Evolutionary conservation across 2,113 vertebrate genomes (phyloP).

Genomic region (Heterotis niloticus): DNA sequence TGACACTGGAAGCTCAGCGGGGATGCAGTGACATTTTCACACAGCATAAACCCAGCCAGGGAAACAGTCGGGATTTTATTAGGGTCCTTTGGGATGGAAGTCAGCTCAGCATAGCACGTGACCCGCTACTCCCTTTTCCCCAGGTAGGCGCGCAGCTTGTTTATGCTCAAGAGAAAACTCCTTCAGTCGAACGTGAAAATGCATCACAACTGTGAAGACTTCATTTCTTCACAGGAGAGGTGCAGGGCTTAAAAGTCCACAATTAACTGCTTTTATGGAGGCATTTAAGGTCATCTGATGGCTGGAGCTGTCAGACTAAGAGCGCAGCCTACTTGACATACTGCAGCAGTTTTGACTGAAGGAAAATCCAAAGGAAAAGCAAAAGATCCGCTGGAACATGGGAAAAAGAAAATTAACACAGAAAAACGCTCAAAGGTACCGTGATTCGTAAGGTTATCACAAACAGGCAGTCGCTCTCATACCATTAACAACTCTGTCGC

Average conservation of each 20-base stretch:
- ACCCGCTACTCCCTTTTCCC: background rate
- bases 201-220: background rate
- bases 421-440: background rate
- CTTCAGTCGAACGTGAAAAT: constrained; percentile 1
- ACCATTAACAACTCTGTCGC: background rate
- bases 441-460: background rate
- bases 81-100: background rate
- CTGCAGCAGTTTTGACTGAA: background rate
- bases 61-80: background rate
- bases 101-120: background rate
- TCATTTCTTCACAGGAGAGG: background rate
- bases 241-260: background rate
- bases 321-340: background rate
- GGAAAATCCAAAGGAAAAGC: background rate
- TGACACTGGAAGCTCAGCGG: background rate
- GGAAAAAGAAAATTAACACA: background rate
- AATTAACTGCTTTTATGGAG: background rate
- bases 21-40: background rate
- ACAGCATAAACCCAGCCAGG: background rate
- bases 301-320: background rate
- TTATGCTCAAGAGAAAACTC: background rate
- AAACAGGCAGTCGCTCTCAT: background rate
- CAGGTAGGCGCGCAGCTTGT: background rate
- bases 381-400: too few relatives aligned
- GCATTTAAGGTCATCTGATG: background rate